These are phyloP conservation scores for Sebastes cheni DNA, from an alignment of 2,797 vertebrate species.

Conservation along the genomic window DNA sequence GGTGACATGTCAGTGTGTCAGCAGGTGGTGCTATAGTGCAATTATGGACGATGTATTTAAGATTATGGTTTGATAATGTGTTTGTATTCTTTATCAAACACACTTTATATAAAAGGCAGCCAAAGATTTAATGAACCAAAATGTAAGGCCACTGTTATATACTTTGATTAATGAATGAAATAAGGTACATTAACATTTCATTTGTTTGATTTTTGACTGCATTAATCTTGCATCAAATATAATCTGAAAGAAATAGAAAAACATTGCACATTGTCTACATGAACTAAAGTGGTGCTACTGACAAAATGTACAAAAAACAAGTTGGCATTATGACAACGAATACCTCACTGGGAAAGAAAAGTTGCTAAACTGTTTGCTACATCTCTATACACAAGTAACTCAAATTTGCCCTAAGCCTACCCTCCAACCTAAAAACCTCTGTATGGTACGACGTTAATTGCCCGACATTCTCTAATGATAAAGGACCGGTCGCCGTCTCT, in stretches of 20 bases:
- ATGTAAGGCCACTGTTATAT: background rate
- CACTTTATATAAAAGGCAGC: background rate
- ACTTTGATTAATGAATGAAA: background rate
- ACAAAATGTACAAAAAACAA: background rate
- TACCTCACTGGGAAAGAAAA: background rate
- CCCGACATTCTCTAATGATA: background rate
- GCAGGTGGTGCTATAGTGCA: conserved; percentile 47
- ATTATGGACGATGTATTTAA: background rate
- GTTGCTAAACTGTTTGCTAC: background rate
- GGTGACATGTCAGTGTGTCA: background rate
- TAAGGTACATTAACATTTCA: background rate
- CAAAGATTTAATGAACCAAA: background rate
- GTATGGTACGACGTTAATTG: background rate
- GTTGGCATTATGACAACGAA: background rate
- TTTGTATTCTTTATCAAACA: background rate
- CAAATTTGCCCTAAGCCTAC: background rate
- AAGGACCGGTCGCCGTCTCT: background rate
- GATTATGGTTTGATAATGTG: background rate
- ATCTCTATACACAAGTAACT: background rate
- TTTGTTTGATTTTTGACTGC: background rate
- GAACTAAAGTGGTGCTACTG: background rate
- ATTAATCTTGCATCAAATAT: background rate
- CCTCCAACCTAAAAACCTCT: background rate
- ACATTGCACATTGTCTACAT: background rate
- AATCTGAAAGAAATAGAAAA: background rate